These are phyloP conservation scores for Euglossa dilemma DNA, from an alignment of 1,140 invertebrate genomes.

Conservation along the genomic window DNA sequence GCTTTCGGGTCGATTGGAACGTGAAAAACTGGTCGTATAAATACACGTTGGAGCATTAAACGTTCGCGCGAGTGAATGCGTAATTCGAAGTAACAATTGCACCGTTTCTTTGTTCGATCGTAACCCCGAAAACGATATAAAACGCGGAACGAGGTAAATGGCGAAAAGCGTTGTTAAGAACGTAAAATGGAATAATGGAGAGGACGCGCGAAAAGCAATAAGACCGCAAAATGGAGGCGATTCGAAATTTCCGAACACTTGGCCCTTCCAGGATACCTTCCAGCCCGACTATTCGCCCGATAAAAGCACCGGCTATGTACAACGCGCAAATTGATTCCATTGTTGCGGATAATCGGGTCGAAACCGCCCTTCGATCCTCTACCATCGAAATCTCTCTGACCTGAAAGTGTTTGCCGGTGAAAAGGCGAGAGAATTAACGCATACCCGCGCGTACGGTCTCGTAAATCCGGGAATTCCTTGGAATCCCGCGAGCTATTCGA, in stretches of 20 bases:
- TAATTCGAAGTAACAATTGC: background rate
- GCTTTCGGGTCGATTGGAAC: background rate
- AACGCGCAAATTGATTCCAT: background rate
- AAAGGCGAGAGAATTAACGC: background rate
- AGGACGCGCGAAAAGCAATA: background rate
- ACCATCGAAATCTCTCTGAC: background rate
- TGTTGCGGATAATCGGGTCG: conserved; percentile 1
- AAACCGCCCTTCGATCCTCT: background rate
- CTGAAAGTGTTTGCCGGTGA: background rate
- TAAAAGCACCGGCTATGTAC: background rate
- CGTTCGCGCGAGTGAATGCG: background rate
- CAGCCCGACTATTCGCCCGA: background rate
- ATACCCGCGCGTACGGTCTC: too few species aligned
- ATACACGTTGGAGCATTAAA: background rate
- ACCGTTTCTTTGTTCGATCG: background rate
- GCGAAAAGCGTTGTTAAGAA: too few species aligned
- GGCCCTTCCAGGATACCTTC: background rate
- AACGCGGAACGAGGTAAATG: too few species aligned
- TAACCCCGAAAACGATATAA: too few species aligned
- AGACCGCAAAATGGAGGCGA: background rate
- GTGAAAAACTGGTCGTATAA: too few species aligned
- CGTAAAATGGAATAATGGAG: background rate
- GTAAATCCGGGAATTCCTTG: background rate
- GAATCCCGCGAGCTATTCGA: background rate
- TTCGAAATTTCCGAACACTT: background rate